Evolutionary conservation across 2,113 vertebrate species (phyloP).

Genomic region (Dunckerocampus dactyliophorus): DNA sequence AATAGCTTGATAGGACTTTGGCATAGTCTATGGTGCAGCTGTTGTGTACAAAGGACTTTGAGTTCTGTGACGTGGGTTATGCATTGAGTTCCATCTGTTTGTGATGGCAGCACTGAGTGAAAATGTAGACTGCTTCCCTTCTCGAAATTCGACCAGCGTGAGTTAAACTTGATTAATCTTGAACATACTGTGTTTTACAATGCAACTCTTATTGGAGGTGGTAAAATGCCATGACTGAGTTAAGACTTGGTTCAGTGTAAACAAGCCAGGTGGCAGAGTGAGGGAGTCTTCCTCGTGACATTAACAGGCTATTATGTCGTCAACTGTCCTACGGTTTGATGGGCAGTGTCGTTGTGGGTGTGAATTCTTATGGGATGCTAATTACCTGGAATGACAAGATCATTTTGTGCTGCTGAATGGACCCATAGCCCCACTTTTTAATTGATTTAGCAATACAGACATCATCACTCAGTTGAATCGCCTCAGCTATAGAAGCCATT

Average conservation of each 20-base stretch:
- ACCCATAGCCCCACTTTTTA: constrained; percentile 31
- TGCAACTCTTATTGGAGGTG: neutral
- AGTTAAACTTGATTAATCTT: neutral
- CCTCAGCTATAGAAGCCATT: constrained; percentile 21
- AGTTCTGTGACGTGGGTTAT: too few species aligned
- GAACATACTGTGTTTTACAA: neutral
- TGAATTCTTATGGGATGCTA: constrained; percentile 43
- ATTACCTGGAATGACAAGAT: constrained; percentile 57
- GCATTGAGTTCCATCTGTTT: too few species aligned
- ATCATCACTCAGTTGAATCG: constrained; percentile 15
- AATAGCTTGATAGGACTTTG: too few species aligned
- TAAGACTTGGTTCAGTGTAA: neutral
- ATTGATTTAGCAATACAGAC: constrained; percentile 40
- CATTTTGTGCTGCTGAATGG: constrained; percentile 42
- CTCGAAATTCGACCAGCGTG: too few species aligned
- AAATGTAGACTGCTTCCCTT: too few species aligned
- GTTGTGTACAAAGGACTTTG: too few species aligned
- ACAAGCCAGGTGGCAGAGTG: neutral
- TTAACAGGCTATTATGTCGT: constrained; percentile 35
- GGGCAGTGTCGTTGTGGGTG: constrained; percentile 41
- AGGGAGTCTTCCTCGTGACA: neutral
- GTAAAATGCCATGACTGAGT: neutral
- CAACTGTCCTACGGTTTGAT: constrained; percentile 47
- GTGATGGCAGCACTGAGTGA: too few species aligned
- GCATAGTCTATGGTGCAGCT: too few species aligned